phyloP scores from a whole-genome alignment of 2,797 vertebrate species.

The Manis pentadactyla region DNA sequence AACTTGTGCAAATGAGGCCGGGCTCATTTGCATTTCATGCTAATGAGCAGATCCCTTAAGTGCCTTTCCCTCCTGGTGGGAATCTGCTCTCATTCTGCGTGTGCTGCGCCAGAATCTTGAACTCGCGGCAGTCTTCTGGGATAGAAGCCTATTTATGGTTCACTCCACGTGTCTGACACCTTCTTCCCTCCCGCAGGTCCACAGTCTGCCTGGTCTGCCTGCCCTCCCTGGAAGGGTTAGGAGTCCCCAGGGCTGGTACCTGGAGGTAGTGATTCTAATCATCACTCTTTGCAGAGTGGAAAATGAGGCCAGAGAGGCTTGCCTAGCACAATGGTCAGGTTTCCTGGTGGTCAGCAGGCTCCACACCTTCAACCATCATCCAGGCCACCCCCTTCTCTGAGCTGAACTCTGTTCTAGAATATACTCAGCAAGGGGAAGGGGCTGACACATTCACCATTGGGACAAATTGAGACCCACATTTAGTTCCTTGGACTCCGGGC shows the following conservation, averaged over 20 bases:
- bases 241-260: background rate
- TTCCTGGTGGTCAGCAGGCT: background rate
- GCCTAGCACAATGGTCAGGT: background rate
- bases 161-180: constrained; percentile 71
- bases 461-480: background rate
- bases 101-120: constrained; percentile 64
- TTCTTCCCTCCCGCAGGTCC: background rate
- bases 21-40: constrained; percentile 86
- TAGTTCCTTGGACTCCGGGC: background rate
- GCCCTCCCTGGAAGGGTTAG: background rate
- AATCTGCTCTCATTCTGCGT: constrained; percentile 83
- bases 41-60: constrained; percentile 84
- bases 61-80: constrained; percentile 85
- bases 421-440: background rate
- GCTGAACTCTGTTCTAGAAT: background rate
- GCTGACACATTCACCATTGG: background rate
- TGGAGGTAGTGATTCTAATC: background rate
- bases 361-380: background rate
- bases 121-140: constrained; percentile 83
- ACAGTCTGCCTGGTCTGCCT: background rate
- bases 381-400: background rate
- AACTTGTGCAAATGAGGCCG: constrained; percentile 82
- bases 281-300: background rate
- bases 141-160: constrained; percentile 75
- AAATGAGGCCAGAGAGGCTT: constrained; percentile 3